Evolutionary conservation across 1,140 invertebrate species (phyloP), one percentile per base, ranked within the genome.

Genomic region (Drosophila sturtevanti): DNA sequence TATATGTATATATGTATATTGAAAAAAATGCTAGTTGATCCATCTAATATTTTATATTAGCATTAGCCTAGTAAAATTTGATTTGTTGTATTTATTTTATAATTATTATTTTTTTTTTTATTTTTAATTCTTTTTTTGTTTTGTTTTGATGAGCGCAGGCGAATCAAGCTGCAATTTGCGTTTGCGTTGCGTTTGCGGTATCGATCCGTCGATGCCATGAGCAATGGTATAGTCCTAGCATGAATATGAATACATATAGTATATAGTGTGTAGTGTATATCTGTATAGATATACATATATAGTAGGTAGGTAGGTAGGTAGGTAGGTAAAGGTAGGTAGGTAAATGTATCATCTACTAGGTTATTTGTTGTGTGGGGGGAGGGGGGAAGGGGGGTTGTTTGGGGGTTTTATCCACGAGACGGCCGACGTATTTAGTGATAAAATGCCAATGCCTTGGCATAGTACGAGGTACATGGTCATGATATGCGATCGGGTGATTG

Each of bases 381-480:
- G 41, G 31, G 21, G 21, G 52, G 11, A 9, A 12, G n/a, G 24
- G 22, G 22, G 18, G 10, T 4, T 22, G 9, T 14, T n/a, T n/a
- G n/a, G n/a, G n/a, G n/a, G n/a, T n/a, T n/a, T 34, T 12, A 34
- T 18, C 14, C 14, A 16, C 18, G 12, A 38, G 56, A 21, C 68
- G 24, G 24, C 65, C 31, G 54, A 62, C 31, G 48, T 31, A 44
- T 72, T 71, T 77, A 90, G 38, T 91, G 82, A 77, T 89, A 84
- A 67, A 90, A 91, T 71, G 90, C 85, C 86, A 91, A 72, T 31
- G 90, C 78, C 75, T 91, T 89, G 64, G 90, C 68, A 86, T 79
- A 91, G 64, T 89, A 87, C 72, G 81, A 86, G 79, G 81, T 76
- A 90, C 86, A 90, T 69, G 90, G 90, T 91, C 90, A 91, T 91